Base-by-base conservation (phyloP, 1,140 invertebrate genomes). In the Drosophila ercepeae region DNA sequence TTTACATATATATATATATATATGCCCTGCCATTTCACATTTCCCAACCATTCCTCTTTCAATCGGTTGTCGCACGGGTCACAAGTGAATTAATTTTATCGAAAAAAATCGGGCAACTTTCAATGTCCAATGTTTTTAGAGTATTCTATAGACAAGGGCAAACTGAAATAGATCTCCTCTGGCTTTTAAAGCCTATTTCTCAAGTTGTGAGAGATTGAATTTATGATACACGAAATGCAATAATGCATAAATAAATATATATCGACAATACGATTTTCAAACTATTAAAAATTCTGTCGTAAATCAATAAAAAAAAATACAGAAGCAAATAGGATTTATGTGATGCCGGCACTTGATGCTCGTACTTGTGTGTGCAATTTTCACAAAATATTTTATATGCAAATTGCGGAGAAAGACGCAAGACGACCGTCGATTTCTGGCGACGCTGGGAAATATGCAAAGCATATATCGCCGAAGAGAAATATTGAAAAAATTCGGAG, bases 341-440 rank as follows among this genome's bases (percentile, higher is more conserved):
- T 36, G 60, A 64, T 65, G 63, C 63, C 58, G 49, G 58, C 63
- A 65, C 63, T 65, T 64, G 64, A 67, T 68, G 64, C 64, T 49
- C 39, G 46, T 14, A 21, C n/a, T n/a, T 65, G 64, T 67, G 60
- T 67, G 60, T 68, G 64, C 34, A 68, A 68, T 68, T 68, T 36
- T 49, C 64, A 67, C 64, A 67, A 68, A 53, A 68, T 68, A 68
- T 68, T 68, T 68, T 67, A 67, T 67, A 68, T 68, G 48, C 39
- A 68, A 68, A 68, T 67, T 64, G 60, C 18, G 27, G 46, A 13
- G 45, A 42, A 50, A 18, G 58, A 42, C n/a, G 46, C 27, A 51
- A 45, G 65, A 46, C 65, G 67, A 60, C 68, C 68, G 42, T 39
- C 57, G 63, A 68, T 70, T 70, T 67, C 45, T 18, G 51, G 61